phyloP scores from a whole-genome alignment of 2,797 vertebrate species.

The Streptopelia turtur region DNA sequence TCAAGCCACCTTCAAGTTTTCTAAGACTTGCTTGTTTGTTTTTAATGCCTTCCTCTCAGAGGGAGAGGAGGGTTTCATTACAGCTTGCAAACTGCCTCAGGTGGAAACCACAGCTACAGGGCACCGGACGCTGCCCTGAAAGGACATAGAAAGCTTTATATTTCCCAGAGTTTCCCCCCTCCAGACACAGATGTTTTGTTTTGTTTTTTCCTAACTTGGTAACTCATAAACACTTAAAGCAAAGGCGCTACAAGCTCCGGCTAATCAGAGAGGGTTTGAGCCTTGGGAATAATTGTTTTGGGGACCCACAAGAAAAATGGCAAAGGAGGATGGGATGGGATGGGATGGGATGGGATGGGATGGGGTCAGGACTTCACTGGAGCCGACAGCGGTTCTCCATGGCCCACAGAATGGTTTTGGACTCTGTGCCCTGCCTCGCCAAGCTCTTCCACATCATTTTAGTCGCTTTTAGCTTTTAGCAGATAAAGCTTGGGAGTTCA shows the following conservation, averaged over 20 bases:
- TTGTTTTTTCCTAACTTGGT: neutral
- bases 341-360: neutral
- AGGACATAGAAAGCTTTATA: neutral
- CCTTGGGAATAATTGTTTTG: neutral
- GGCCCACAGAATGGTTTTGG: neutral
- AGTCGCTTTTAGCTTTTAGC: too few relatives aligned
- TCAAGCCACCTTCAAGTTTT: neutral
- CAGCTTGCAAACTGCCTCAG: neutral
- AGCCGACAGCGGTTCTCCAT: neutral
- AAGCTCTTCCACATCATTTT: neutral
- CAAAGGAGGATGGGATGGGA: neutral
- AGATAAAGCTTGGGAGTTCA: neutral
- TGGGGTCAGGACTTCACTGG: neutral
- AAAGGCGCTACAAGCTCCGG: neutral
- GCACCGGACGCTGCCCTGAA: neutral
- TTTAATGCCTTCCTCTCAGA: neutral
- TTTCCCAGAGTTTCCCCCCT: neutral
- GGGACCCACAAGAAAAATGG: neutral
- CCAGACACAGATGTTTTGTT: neutral
- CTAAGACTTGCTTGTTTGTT: neutral
- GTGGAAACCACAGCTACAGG: neutral
- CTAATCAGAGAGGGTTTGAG: neutral
- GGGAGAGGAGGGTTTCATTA: neutral
- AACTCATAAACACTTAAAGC: neutral
- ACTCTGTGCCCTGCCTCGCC: fast-evolving